These are phyloP conservation scores for Diorhabda elongata DNA, from an alignment of 1,140 invertebrate species.

Conservation along the genomic window DNA sequence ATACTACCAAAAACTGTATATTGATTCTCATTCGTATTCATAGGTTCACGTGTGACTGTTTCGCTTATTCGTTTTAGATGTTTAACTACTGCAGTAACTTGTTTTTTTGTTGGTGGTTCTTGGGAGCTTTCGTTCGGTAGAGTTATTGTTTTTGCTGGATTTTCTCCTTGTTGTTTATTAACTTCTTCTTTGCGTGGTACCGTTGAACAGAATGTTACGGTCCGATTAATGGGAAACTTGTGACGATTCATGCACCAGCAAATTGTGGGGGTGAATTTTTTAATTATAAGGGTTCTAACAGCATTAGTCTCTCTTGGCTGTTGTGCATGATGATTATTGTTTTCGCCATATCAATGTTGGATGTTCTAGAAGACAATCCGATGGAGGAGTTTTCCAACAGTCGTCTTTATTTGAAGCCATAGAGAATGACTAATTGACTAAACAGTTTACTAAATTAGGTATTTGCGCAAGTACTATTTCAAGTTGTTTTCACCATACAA, in stretches of 20 bases:
- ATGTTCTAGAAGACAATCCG: slow-evolving; percentile 9
- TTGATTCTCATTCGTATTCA: too few species aligned
- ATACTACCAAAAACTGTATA: too few species aligned
- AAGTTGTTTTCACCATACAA: too few species aligned
- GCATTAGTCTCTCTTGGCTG: slow-evolving; percentile 10
- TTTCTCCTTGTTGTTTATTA: slow-evolving; percentile 3
- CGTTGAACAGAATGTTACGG: not conserved
- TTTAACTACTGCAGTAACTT: slow-evolving; percentile 10
- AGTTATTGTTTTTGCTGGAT: not conserved
- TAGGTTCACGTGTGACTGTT: too few species aligned
- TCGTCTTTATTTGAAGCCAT: not conserved
- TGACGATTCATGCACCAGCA: slow-evolving; percentile 2
- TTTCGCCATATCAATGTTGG: slow-evolving; percentile 18
- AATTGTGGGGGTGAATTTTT: slow-evolving; percentile 6
- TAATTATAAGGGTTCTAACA: slow-evolving; percentile 8
- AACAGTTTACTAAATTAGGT: too few species aligned
- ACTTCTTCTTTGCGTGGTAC: slow-evolving; percentile 3
- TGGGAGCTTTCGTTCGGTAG: slow-evolving; percentile 10
- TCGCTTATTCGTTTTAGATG: slow-evolving; percentile 12
- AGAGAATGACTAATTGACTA: too few species aligned
- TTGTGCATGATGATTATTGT: slow-evolving; percentile 19
- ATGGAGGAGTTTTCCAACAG: not conserved
- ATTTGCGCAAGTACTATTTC: too few species aligned
- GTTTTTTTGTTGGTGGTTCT: slow-evolving; percentile 9
- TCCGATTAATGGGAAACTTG: not conserved